These are phyloP conservation scores for Troglohyphantes excavatus DNA, from an alignment of 2,888 invertebrate species.

Conservation along the genomic window DNA sequence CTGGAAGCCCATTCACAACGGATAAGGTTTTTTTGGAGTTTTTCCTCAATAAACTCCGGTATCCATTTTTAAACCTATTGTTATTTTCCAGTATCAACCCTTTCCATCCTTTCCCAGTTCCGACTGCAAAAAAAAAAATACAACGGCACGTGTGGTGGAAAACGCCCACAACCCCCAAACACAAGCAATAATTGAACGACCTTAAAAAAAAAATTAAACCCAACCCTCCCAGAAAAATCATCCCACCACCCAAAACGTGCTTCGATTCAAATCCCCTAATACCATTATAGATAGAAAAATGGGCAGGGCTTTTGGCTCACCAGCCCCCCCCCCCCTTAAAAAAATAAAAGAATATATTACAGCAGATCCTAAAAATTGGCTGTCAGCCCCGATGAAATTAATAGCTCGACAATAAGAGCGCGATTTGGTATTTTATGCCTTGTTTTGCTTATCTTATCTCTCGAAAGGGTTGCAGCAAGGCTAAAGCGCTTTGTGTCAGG, in stretches of 20 bases:
- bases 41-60: no score
- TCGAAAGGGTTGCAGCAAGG: constrained; percentile 32
- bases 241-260: constrained; percentile 37
- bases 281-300: constrained; percentile 1
- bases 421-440: constrained; percentile 72
- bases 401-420: constrained; percentile 67
- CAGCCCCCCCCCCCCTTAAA: no score
- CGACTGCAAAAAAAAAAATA: neutral
- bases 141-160: constrained; percentile 32
- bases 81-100: no score
- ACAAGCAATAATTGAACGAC: no score
- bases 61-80: no score
- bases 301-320: neutral
- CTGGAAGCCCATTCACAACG: no score
- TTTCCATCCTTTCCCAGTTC: neutral
- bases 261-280: constrained; percentile 46
- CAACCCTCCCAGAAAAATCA: constrained; percentile 27
- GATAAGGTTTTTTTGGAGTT: no score
- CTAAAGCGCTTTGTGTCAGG: constrained; percentile 69
- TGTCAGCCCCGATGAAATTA: constrained; percentile 58
- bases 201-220: constrained; percentile 10
- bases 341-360: neutral
- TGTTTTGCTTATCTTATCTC: constrained; percentile 73
- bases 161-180: neutral
- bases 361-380: constrained; percentile 59